Percentiles rank a stretch among this genome's conserved stretches.
Evolutionary conservation across 2,888 invertebrate species (phyloP).

Genomic region (Sturmia bella): DNA sequence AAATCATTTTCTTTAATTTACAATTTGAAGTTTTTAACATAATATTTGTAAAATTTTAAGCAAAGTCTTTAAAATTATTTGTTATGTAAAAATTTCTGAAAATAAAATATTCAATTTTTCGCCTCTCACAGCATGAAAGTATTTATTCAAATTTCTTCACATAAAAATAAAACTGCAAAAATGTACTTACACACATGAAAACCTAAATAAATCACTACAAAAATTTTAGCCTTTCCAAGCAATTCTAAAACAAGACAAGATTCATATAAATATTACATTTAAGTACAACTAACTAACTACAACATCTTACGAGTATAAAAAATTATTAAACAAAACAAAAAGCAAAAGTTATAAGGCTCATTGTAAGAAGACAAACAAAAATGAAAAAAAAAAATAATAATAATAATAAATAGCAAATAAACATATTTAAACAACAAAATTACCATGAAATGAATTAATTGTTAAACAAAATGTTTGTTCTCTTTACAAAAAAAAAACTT

Average conservation of each 20-base stretch:
- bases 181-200: slow-evolving; percentile 68
- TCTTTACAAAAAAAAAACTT: too few species aligned
- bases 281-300: slow-evolving; percentile 44
- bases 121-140: slow-evolving; percentile 34
- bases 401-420: slow-evolving; percentile 10
- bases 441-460: neutral
- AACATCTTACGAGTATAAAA: slow-evolving; percentile 35
- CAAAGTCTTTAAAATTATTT: slow-evolving; percentile 36
- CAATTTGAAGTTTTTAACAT: slow-evolving; percentile 26
- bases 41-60: slow-evolving; percentile 43
- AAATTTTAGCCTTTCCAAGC: slow-evolving; percentile 78
- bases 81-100: slow-evolving; percentile 46
- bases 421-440: neutral
- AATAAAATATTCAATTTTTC: slow-evolving; percentile 49
- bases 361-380: slow-evolving; percentile 41
- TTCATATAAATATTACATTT: slow-evolving; percentile 68
- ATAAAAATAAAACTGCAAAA: slow-evolving; percentile 31
- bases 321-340: slow-evolving; percentile 25
- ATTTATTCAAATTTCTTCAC: slow-evolving; percentile 47
- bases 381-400: slow-evolving; percentile 16
- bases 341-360: slow-evolving; percentile 36
- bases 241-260: slow-evolving; percentile 77
- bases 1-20: slow-evolving; percentile 40
- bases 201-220: too few species aligned
- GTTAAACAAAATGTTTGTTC: neutral